Evolutionary conservation across 2,888 invertebrate species (phyloP).

Genomic region (Melanostoma mellinum): DNA sequence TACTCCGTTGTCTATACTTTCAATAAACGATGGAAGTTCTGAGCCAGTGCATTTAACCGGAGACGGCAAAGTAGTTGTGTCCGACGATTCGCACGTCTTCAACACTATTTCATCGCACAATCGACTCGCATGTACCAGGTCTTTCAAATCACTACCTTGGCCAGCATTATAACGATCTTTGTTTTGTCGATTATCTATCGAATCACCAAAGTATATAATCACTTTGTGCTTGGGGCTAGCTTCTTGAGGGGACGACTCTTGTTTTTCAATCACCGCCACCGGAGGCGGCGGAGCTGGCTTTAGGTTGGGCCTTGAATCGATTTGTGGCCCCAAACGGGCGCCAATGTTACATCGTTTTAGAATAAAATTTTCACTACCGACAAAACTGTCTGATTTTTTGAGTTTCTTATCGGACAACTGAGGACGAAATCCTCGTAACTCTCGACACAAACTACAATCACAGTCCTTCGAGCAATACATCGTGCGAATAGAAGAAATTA

Average conservation of each 20-base stretch:
- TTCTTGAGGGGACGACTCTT: slow-evolving; percentile 77
- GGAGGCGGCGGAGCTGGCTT: neutral
- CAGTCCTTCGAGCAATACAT: slow-evolving; percentile 90
- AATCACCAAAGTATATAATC: slow-evolving; percentile 89
- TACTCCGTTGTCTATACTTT: slow-evolving; percentile 83
- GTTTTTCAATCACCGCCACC: slow-evolving; percentile 73
- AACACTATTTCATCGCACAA: slow-evolving; percentile 73
- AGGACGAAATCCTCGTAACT: slow-evolving; percentile 86
- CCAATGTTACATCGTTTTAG: slow-evolving; percentile 81
- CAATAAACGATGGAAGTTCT: slow-evolving; percentile 82
- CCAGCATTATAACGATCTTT: slow-evolving; percentile 50
- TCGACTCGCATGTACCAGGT: slow-evolving; percentile 72
- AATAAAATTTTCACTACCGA: slow-evolving; percentile 82
- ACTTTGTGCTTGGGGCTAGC: slow-evolving; percentile 84
- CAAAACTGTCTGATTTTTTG: slow-evolving; percentile 45
- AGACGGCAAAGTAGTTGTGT: slow-evolving; percentile 38
- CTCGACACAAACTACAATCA: slow-evolving; percentile 89
- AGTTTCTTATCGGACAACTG: slow-evolving; percentile 44
- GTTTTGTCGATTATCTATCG: slow-evolving; percentile 81
- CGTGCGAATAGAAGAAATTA: slow-evolving; percentile 63
- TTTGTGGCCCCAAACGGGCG: slow-evolving; percentile 72
- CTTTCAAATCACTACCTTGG: slow-evolving; percentile 58
- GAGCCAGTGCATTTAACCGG: slow-evolving; percentile 77
- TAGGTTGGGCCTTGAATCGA: slow-evolving; percentile 1
- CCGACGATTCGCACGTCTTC: slow-evolving; percentile 57